phyloP scores from a whole-genome alignment of 2,797 vertebrate genomes.

The Sebastes dallii region DNA sequence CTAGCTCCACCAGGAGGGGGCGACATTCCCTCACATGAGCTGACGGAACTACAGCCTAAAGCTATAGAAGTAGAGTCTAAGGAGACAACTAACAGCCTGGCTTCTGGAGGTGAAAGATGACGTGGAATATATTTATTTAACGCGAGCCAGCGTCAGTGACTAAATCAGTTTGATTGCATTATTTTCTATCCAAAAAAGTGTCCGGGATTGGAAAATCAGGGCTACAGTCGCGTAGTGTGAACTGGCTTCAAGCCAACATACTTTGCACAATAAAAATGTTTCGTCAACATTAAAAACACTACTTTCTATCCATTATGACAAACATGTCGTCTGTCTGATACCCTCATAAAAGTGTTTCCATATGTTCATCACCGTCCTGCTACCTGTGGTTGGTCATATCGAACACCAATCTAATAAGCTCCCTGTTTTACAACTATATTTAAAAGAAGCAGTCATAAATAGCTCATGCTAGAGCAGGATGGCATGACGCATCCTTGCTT shows the following conservation, averaged over 20 bases:
- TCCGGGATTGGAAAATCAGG: too few relatives aligned
- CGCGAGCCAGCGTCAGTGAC: too few relatives aligned
- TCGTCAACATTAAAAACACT: not conserved
- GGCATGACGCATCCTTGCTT: not conserved
- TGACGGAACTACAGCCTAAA: too few relatives aligned
- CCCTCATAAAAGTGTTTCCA: not conserved
- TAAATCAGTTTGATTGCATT: too few relatives aligned
- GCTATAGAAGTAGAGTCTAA: too few relatives aligned
- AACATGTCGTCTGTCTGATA: not conserved
- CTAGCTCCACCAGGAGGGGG: too few relatives aligned
- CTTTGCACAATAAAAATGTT: not conserved
- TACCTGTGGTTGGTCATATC: not conserved
- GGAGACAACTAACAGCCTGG: too few relatives aligned
- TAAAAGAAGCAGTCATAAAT: not conserved
- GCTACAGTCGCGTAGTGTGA: too few relatives aligned
- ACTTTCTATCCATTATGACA: not conserved
- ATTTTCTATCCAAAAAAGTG: too few relatives aligned
- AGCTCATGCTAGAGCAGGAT: not conserved
- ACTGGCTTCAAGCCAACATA: not conserved
- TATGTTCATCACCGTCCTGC: not conserved
- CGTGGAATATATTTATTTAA: too few relatives aligned
- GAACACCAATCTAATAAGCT: not conserved
- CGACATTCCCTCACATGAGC: too few relatives aligned
- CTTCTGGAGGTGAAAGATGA: too few relatives aligned
- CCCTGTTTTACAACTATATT: not conserved